Conservation (phyloP, 2,888 invertebrate species). For the Drosophila aldrichi region DNA sequence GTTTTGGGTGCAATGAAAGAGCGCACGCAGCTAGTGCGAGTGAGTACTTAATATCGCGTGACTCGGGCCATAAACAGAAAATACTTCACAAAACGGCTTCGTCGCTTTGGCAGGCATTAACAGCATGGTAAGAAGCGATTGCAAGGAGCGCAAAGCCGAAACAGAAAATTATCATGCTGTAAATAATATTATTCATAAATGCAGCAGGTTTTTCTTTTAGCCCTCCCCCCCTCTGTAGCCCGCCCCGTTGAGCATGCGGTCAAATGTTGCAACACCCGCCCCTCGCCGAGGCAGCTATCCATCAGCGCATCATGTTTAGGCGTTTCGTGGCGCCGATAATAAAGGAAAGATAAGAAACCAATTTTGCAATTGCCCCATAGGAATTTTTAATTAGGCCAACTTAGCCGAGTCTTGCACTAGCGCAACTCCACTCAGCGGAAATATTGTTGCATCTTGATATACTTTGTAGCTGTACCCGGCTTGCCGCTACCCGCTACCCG, state of each 20-base stretch:
- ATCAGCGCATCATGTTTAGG: slow-evolving; percentile 80
- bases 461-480: slow-evolving; percentile 10
- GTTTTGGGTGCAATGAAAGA: slow-evolving; percentile 53
- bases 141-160: slow-evolving; percentile 46
- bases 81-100: slow-evolving; percentile 81
- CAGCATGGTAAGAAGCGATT: slow-evolving; percentile 62
- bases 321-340: slow-evolving; percentile 78
- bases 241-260: slow-evolving; percentile 29
- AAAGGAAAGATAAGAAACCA: slow-evolving; percentile 82
- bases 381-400: slow-evolving; percentile 82
- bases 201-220: slow-evolving; percentile 38
- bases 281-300: slow-evolving; percentile 68
- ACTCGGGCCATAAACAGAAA: slow-evolving; percentile 80
- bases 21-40: slow-evolving; percentile 53
- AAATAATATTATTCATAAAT: slow-evolving; percentile 82
- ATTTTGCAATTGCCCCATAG: slow-evolving; percentile 80
- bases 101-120: slow-evolving; percentile 73
- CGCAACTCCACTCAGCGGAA: slow-evolving; percentile 30
- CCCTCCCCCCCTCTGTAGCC: not conserved
- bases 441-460: slow-evolving; percentile 56
- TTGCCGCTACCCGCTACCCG: not conserved
- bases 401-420: slow-evolving; percentile 34
- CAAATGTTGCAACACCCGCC: slow-evolving; percentile 20
- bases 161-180: slow-evolving; percentile 78
- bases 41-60: slow-evolving; percentile 64